Conservation (phyloP, 2,113 vertebrate species). For the Etia nguti region DNA sequence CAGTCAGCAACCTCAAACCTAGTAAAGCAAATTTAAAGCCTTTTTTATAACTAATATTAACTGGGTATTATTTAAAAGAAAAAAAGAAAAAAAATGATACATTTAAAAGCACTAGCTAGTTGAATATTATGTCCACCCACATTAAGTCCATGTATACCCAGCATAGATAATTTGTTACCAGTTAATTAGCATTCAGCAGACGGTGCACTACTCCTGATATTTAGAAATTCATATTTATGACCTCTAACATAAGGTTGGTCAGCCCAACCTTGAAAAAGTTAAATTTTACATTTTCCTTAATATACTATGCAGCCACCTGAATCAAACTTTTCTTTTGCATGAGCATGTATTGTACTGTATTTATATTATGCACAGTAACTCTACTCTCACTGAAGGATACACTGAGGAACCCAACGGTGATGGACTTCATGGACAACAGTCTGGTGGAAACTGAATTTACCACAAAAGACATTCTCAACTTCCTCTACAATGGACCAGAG, state of each 20-base stretch:
- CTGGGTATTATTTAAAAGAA: neutral
- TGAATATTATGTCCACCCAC: neutral
- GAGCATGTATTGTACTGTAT: neutral
- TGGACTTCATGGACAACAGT: slow-evolving; percentile 77
- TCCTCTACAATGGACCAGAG: slow-evolving; percentile 76
- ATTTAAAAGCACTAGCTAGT: neutral
- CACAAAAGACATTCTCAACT: slow-evolving; percentile 82
- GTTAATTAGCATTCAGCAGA: neutral
- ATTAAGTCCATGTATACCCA: neutral
- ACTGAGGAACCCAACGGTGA: slow-evolving; percentile 85
- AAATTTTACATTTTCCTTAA: neutral
- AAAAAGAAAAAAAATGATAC: neutral
- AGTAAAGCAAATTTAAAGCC: neutral
- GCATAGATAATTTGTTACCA: neutral
- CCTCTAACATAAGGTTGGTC: neutral
- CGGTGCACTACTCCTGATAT: neutral
- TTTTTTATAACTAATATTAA: neutral
- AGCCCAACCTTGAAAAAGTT: neutral
- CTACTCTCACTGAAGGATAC: slow-evolving; percentile 73
- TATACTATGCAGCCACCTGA: neutral
- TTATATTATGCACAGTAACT: neutral
- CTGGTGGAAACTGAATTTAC: slow-evolving; percentile 73
- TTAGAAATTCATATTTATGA: neutral
- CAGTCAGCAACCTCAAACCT: neutral
- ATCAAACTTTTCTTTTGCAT: neutral